Evolutionary conservation across 2,888 invertebrate species (phyloP).

Genomic region (Branchipolynoe longqiensis): DNA sequence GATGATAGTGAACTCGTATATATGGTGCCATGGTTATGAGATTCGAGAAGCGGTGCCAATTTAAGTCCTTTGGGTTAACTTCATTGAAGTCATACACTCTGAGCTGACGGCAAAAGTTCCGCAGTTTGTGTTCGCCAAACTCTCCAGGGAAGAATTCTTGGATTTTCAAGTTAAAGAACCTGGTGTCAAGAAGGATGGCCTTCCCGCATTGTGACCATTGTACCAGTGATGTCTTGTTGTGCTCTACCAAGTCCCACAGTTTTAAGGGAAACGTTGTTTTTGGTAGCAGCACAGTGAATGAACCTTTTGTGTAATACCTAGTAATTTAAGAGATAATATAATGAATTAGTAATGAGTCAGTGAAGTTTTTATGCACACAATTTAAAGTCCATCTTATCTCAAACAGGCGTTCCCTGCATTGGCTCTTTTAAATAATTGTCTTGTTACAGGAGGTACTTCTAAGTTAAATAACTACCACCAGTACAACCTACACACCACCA

Average conservation of each 20-base stretch:
- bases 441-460: too few relatives aligned
- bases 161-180: background rate
- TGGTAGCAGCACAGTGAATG: too few relatives aligned
- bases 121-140: constrained; percentile 40
- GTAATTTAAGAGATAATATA: too few relatives aligned
- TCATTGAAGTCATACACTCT: constrained; percentile 42
- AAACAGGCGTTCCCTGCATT: too few relatives aligned
- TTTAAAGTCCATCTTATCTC: too few relatives aligned
- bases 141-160: constrained; percentile 15
- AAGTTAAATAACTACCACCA: too few relatives aligned
- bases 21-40: constrained; percentile 3
- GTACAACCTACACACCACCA: too few relatives aligned
- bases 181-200: background rate
- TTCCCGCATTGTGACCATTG: background rate
- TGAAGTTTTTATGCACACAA: too few relatives aligned
- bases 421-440: too few relatives aligned
- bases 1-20: background rate
- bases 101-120: constrained; percentile 31
- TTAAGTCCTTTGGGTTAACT: constrained; percentile 20
- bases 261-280: constrained; percentile 22
- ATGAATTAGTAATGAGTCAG: too few relatives aligned
- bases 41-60: background rate
- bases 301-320: too few relatives aligned
- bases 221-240: background rate
- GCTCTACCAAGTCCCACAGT: constrained; percentile 19